Base-by-base conservation (phyloP, 1,140 invertebrate species). In the Hyposmocoma kahamanoa region DNA sequence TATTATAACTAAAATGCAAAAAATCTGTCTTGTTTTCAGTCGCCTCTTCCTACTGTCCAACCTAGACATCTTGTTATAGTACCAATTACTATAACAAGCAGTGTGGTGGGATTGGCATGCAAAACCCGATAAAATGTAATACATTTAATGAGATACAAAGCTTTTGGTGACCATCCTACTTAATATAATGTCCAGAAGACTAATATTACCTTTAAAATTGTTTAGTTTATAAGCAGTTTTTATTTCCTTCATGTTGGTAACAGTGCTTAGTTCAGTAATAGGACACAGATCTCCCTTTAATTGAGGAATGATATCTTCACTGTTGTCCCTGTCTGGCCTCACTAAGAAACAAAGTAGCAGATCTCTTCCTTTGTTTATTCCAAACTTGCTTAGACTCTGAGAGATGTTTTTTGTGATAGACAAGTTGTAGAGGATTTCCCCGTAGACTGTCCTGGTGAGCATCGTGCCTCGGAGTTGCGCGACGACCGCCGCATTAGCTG, bases 371-470 rank as follows among this genome's bases (percentile, higher is more conserved):
- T 90, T 89, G 39, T 87, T 77, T 39, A 91, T 87, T 10, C 91
- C 91, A 83, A 93, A 93, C 48, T 86, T 90, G 17, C 69, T 77
- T 32, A 94, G 74, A 44, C 92, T 91, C 56, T 90, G 87, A 1
- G 88, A 87, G 50, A 93, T 92, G 62, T 92, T 93, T 66, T 90
- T 92, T 0, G 90, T 90, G 10, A 89, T 67, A 0, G 92, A 93
- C 38, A 94, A 79, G 67, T 90, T 91, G 60, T 89, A 94, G 22
- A 94, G 62, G 22, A 93, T 88, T 84, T 94, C 92, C 0, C 90
- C 90, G 59, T 87, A 90, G 1, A 93, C 61, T 22, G 80, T 89
- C 61, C 87, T 90, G 2, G 92, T 93, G 0, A 87, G 88, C 65
- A 92, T 76, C 45, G 64, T 80, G 8, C 66, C 65, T 9, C 72